Percentiles rank a stretch among this genome's conserved stretches.
These are phyloP conservation scores for mouse (Mus musculus) DNA, from an alignment of 2,113 vertebrate species.

Conservation along the genomic window GRCm39 chr5:32419501-32420000, in stretches of 20 bases:
- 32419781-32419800: neutral
- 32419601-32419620: too few relatives aligned
- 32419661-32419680: neutral
- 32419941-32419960: neutral
- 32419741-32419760: slow-evolving; percentile 52
- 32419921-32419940: neutral
- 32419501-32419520: neutral
- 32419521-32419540: neutral
- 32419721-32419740: neutral
- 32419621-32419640: neutral
- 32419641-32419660: neutral
- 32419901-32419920: neutral
- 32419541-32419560: neutral
- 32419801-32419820: too few relatives aligned
- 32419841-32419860: neutral
- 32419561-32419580: neutral
- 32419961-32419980: neutral
- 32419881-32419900: neutral
- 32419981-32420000: slow-evolving; percentile 15
- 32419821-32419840: too few relatives aligned
- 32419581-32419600: too few relatives aligned
- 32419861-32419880: neutral
- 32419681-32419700: neutral
- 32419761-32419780: slow-evolving; percentile 75
- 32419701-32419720: slow-evolving; percentile 68